Evolutionary conservation across 2,888 invertebrate species (phyloP).

Genomic region (Synergus umbraculus): DNA sequence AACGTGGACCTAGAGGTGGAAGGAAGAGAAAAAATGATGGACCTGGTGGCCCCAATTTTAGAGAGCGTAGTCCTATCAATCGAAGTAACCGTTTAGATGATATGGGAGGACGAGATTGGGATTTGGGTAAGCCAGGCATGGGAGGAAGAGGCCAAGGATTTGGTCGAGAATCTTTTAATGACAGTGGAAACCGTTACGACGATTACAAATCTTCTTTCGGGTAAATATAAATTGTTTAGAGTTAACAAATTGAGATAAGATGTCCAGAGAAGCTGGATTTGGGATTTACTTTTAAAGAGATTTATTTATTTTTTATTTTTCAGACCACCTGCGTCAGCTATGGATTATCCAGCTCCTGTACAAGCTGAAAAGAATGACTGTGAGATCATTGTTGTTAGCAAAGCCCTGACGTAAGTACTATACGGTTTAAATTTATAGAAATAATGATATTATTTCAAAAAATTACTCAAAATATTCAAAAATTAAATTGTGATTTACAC

Average conservation of each 20-base stretch:
- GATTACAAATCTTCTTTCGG: conserved; percentile 68
- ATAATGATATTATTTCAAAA: background rate
- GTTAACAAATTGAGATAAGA: conserved; percentile 8
- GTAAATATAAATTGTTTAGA: conserved; percentile 57
- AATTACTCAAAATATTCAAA: background rate
- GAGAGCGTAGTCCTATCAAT: conserved; percentile 73
- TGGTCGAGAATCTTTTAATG: conserved; percentile 62
- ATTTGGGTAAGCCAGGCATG: conserved; percentile 65
- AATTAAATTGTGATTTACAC: background rate
- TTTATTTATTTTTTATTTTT: conserved; percentile 42
- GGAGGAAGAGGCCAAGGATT: conserved; percentile 59
- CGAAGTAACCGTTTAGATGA: conserved; percentile 59
- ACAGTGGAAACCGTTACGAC: conserved; percentile 67
- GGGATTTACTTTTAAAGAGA: background rate
- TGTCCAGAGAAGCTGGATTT: background rate
- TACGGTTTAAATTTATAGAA: background rate
- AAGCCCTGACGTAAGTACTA: conserved; percentile 86
- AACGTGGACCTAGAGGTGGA: conserved; percentile 50
- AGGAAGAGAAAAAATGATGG: conserved; percentile 50
- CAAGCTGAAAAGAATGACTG: conserved; percentile 88
- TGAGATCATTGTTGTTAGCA: conserved; percentile 93
- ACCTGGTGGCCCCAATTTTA: conserved; percentile 61
- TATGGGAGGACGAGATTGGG: conserved; percentile 63
- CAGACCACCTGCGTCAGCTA: conserved; percentile 48
- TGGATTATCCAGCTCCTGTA: conserved; percentile 68